Evolutionary conservation across 2,113 vertebrate species (phyloP), one percentile per base, ranked within the genome.

Genomic region (Orycteropus afer): DNA sequence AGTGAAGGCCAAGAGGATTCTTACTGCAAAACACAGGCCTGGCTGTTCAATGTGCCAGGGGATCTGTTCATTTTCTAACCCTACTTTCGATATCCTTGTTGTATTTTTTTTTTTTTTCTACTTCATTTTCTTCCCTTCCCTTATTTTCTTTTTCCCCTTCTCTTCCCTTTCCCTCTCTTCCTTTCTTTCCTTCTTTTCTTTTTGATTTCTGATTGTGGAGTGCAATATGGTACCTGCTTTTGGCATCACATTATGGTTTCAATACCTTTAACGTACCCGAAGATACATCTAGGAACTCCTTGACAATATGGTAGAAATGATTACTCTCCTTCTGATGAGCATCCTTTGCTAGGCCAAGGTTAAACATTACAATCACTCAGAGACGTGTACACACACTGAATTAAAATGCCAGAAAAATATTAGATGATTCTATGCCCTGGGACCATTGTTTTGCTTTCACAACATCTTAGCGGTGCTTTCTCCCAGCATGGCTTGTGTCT

Each of bases 401-500:
- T 97, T 76, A 95, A 95, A 92, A 84, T 86, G 69, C 55, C 80
- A 88, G 57, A 81, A 95, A 91, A 74, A 40, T 67, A 77, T 40
- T 57, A 79, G 40, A 23, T 73, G 57, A 13, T 89, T 73, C 25
- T 57, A 29, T 86, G 67, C 45, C 42, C 14, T 2, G 47, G 55
- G 53, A 80, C 65, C 57, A 15, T 92, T 96, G 80, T 92, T 93
- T 90, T 71, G 80, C 80, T 96, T 78, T n/a, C 34, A 37, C 73
- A 29, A 97, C 84, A 18, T 67, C 61, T 85, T 76, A 80, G 80
- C 23, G 77, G 93, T 59, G 32, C 57, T 87, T 89, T 95, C 63
- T 93, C 84, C 86, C 90, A 90, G 93, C 74, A 93, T 92, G 81
- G 78, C 73, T 45, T 67, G n/a, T 94, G 63, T 95, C 77, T 93